These are phyloP conservation scores for Amniataba percoides DNA, from an alignment of 2,797 vertebrate species.

Conservation along the genomic window DNA sequence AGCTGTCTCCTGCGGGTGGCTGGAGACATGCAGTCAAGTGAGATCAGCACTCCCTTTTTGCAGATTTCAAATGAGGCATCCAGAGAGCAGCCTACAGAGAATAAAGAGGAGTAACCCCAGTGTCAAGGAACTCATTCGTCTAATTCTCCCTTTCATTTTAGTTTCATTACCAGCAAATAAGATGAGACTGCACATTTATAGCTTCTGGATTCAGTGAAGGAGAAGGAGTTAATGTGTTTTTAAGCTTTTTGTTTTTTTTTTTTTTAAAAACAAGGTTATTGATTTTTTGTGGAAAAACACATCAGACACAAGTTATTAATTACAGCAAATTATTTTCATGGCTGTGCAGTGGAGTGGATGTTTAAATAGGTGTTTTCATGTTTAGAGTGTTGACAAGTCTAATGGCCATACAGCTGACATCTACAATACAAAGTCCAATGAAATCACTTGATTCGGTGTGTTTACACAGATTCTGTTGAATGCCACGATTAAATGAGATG, in stretches of 20 bases:
- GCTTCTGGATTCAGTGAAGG: not conserved
- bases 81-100: slow-evolving; percentile 48
- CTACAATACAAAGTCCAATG: not conserved
- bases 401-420: not conserved
- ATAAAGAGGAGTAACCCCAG: slow-evolving; percentile 34
- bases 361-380: not conserved
- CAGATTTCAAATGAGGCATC: slow-evolving; percentile 90
- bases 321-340: not conserved
- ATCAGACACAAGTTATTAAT: not conserved
- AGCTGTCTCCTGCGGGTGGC: slow-evolving; percentile 91
- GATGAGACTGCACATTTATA: not conserved
- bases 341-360: not conserved
- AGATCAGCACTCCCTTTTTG: slow-evolving; percentile 95
- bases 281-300: not conserved
- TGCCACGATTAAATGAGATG: not conserved
- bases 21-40: slow-evolving; percentile 89
- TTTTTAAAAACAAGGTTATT: not conserved
- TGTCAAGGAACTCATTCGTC: slow-evolving; percentile 26
- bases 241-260: no score
- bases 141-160: slow-evolving; percentile 15
- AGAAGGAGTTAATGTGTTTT: not conserved
- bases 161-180: not conserved
- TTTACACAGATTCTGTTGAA: not conserved
- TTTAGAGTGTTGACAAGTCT: not conserved
- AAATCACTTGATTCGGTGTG: not conserved